phyloP scores from a whole-genome alignment of 2,888 invertebrate genomes.

The Sarcophaga variegata region DNA sequence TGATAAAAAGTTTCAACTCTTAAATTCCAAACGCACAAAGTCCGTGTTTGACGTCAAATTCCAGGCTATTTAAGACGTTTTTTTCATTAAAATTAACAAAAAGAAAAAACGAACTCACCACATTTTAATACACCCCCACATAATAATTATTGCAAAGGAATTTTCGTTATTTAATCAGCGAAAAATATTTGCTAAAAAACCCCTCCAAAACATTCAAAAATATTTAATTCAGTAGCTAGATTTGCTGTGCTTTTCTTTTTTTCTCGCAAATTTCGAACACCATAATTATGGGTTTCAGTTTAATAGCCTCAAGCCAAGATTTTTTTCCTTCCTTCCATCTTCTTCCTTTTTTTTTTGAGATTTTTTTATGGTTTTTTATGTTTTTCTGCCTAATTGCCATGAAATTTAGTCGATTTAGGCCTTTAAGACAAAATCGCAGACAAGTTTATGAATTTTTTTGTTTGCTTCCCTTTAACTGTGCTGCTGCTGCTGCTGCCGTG shows the following conservation, averaged over 20 bases:
- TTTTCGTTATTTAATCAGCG: constrained; percentile 9
- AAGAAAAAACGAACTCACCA: constrained; percentile 23
- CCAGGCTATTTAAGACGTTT: not conserved
- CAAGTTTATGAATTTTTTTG: constrained; percentile 52
- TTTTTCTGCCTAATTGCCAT: constrained; percentile 76
- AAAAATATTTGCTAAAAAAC: constrained; percentile 39
- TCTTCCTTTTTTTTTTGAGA: constrained; percentile 26
- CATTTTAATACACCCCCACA: constrained; percentile 54
- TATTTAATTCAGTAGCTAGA: constrained; percentile 64
- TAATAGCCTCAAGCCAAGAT: constrained; percentile 45
- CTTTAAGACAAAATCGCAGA: constrained; percentile 71
- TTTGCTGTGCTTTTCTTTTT: constrained; percentile 20
- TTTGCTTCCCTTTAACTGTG: too few species aligned
- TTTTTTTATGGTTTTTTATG: constrained; percentile 47
- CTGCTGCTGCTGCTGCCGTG: not conserved
- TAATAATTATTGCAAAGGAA: constrained; percentile 23
- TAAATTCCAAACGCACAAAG: not conserved
- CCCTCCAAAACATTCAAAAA: not conserved
- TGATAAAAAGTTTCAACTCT: constrained; percentile 12
- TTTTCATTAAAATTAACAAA: not conserved
- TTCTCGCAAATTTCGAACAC: constrained; percentile 28
- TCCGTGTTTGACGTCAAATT: not conserved
- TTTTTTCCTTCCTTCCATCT: constrained; percentile 49
- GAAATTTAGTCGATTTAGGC: constrained; percentile 77
- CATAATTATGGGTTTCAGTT: constrained; percentile 51